A percentile compares a stretch with the other conserved stretches of the same genome.
phyloP scores from a whole-genome alignment of 1,140 invertebrate species.

The Whitmania pigra region DNA sequence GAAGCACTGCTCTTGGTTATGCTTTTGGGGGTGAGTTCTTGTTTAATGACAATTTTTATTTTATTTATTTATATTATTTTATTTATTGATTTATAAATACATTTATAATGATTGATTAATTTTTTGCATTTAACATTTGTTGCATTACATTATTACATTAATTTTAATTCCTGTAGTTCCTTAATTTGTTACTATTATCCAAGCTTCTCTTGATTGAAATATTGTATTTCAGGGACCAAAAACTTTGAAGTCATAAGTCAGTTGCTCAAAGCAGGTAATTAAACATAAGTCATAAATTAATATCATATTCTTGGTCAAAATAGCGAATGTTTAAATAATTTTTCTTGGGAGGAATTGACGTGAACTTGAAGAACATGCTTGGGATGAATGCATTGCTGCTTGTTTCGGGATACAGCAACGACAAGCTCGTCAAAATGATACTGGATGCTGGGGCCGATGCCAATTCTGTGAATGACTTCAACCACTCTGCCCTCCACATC shows the following conservation, averaged over 20 bases:
- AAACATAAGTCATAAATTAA: neutral
- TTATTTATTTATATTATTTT: too few relatives aligned
- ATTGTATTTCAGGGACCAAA: slow-evolving; percentile 18
- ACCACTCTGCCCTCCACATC: slow-evolving; percentile 25
- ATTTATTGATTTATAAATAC: too few relatives aligned
- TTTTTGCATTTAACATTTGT: neutral
- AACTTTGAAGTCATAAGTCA: slow-evolving; percentile 22
- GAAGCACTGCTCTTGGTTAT: slow-evolving; percentile 24
- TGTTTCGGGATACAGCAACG: slow-evolving; percentile 25
- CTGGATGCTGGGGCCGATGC: slow-evolving; percentile 22
- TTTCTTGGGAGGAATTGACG: slow-evolving; percentile 20
- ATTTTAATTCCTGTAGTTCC: neutral
- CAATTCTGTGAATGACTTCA: slow-evolving; percentile 23
- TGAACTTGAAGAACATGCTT: slow-evolving; percentile 26
- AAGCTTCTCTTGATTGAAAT: neutral
- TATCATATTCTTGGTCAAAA: neutral
- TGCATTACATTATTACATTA: neutral
- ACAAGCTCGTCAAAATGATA: slow-evolving; percentile 22
- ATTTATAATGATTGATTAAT: neutral
- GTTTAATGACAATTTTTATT: too few relatives aligned
- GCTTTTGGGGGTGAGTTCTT: slow-evolving; percentile 21
- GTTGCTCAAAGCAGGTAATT: slow-evolving; percentile 14
- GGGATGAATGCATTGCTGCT: slow-evolving; percentile 25
- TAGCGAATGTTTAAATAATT: neutral
- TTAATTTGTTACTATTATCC: neutral